Evolutionary conservation across 2,888 invertebrate species (phyloP), one percentile per base, ranked within the genome.

Genomic region (Acrobasis consociella): DNA sequence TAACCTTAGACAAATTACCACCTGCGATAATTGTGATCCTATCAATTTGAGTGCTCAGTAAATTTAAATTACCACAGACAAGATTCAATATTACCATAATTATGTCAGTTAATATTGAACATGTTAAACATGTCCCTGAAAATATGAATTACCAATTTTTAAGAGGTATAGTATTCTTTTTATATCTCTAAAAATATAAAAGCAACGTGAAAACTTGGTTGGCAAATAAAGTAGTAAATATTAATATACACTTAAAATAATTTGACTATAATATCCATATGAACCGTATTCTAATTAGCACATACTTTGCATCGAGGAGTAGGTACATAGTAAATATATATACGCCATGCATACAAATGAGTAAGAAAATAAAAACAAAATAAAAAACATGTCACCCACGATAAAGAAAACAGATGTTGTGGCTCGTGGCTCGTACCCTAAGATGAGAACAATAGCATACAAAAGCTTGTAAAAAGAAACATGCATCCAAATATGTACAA

Each of bases 301-400:
- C 9, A n/a, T n/a, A 37, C n/a, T 51, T 17, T 51, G 13, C 3
- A 52, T 17, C 9, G 31, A 13, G 13, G 31, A 11, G 5, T 52
- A 55, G 15, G 15, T 55, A 39, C 11, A n/a, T 31, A 31, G 49
- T 46, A 46, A n/a, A 22, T 22, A 22, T 2, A 22, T 49, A 38
- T 15, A 53, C 52, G 49, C 15, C 22, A 58, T 58, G 58, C 15
- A 58, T 58, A 42, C 46, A 46, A 58, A 46, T 22, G 15, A 49
- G 49, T n/a, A 3, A 46, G 22, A 49, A 46, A 58, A 49, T 22
- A 58, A 31, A 49, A 22, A 49, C 22, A 8, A 49, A 31, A 49
- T 49, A 1, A 13, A 31, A 58, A 58, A 31, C 49, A 49, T 15
- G 58, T 58, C 49, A 49, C 31, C 31, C 13, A 46, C 46, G 58